phyloP scores from a whole-genome alignment of 30 jellyfish, hydroid and myxozoan genomes.

The Hydractinia symbiolongicarpus region DNA sequence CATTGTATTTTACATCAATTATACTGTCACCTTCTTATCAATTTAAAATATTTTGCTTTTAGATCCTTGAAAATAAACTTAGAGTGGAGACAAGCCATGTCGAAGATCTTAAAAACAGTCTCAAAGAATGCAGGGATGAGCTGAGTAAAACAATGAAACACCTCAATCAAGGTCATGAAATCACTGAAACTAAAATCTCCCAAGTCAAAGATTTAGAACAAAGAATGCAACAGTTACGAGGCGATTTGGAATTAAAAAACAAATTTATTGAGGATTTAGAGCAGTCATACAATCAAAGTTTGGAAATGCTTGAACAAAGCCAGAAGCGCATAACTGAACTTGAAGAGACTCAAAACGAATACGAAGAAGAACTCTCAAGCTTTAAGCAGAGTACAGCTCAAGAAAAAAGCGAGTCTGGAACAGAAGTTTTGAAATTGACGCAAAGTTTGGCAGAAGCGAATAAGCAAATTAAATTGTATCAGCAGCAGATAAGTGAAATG shows the following conservation, averaged over 20 bases:
- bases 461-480: slow-evolving; percentile 20
- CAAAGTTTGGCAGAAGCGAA: slow-evolving; percentile 11
- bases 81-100: too few species aligned
- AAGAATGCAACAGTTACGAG: not conserved
- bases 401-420: slow-evolving; percentile 28
- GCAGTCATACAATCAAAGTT: slow-evolving; percentile 23
- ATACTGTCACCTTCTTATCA: too few species aligned
- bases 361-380: slow-evolving; percentile 20
- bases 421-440: slow-evolving; percentile 19
- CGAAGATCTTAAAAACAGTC: too few species aligned
- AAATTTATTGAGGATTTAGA: slow-evolving; percentile 38
- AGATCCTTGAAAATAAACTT: too few species aligned
- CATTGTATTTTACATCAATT: too few species aligned
- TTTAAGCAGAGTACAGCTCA: slow-evolving; percentile 11
- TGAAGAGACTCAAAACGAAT: slow-evolving; percentile 34
- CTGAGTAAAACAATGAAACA: too few species aligned
- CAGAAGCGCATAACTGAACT: slow-evolving; percentile 52
- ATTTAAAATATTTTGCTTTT: too few species aligned
- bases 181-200: not conserved
- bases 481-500: slow-evolving; percentile 44
- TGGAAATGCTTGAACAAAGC: slow-evolving; percentile 47
- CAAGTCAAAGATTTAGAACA: not conserved
- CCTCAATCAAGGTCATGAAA: too few species aligned
- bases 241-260: slow-evolving; percentile 41
- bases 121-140: too few species aligned